phyloP scores from a whole-genome alignment of 1,140 invertebrate genomes.

The Rhynchophorus ferrugineus region DNA sequence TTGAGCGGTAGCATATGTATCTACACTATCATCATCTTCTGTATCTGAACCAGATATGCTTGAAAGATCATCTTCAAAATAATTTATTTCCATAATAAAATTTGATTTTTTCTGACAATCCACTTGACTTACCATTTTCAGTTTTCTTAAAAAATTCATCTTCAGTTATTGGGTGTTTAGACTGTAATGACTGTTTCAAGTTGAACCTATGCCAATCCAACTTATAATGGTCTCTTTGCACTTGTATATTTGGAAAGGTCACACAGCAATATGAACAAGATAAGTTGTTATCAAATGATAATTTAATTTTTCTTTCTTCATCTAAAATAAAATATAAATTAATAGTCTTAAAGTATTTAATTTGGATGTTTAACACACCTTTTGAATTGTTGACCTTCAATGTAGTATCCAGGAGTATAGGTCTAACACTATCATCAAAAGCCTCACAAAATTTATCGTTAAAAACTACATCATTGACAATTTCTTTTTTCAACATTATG shows the following conservation, averaged over 20 bases:
- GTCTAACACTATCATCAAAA: constrained; percentile 22
- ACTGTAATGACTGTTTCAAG: constrained; percentile 55
- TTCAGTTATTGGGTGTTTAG: constrained; percentile 49
- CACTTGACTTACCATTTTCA: constrained; percentile 23
- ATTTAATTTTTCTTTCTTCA: too few species aligned
- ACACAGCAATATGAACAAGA: constrained; percentile 50
- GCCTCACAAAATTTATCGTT: constrained; percentile 30
- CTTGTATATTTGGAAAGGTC: constrained; percentile 43
- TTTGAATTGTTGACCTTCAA: background rate
- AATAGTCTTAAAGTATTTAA: too few species aligned
- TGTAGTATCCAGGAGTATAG: constrained; percentile 23
- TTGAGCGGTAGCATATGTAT: constrained; percentile 50
- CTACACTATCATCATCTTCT: constrained; percentile 46
- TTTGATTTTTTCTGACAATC: background rate
- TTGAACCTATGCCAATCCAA: constrained; percentile 68
- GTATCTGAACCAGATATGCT: constrained; percentile 70
- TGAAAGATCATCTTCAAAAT: constrained; percentile 56
- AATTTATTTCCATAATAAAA: background rate
- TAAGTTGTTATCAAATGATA: constrained; percentile 40
- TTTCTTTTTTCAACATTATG: constrained; percentile 1
- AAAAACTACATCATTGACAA: constrained; percentile 13
- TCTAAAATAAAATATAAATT: too few species aligned
- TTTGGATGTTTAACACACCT: too few species aligned
- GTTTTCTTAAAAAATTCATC: constrained; percentile 39
- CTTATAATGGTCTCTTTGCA: constrained; percentile 56